phyloP scores from a whole-genome alignment of 2,797 vertebrate species.

The Smutsia gigantea region DNA sequence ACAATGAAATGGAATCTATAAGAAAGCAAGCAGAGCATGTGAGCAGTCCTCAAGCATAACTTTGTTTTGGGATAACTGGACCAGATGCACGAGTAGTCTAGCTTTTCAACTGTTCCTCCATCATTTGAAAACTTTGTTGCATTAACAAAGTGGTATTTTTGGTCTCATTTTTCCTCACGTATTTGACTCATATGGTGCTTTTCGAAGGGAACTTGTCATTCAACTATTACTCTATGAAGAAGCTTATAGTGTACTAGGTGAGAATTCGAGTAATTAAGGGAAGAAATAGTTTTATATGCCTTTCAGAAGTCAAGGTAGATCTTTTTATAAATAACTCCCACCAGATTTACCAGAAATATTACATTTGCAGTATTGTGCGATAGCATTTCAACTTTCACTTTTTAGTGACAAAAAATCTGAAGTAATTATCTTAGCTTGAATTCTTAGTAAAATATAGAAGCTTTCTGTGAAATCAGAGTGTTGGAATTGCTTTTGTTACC shows the following conservation, averaged over 20 bases:
- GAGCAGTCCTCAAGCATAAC: neutral
- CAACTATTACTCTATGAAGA: constrained; percentile 54
- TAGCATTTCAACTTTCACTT: constrained; percentile 21
- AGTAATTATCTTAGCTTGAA: constrained; percentile 75
- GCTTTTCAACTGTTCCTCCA: neutral
- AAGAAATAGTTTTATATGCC: constrained; percentile 8
- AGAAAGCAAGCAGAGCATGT: constrained; percentile 5
- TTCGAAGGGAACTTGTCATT: constrained; percentile 48
- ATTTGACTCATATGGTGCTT: constrained; percentile 47
- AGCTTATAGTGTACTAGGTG: constrained; percentile 42
- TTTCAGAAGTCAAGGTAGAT: constrained; percentile 45
- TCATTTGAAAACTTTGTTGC: constrained; percentile 36
- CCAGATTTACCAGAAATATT: constrained; percentile 35
- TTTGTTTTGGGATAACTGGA: constrained; percentile 12
- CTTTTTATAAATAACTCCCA: constrained; percentile 67
- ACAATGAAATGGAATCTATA: constrained; percentile 6
- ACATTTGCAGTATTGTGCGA: constrained; percentile 11
- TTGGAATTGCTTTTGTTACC: neutral
- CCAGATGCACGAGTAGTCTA: neutral
- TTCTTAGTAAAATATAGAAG: constrained; percentile 62
- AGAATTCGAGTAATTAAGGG: constrained; percentile 64
- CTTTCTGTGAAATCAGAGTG: constrained; percentile 16
- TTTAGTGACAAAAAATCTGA: neutral
- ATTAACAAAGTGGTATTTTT: constrained; percentile 30
- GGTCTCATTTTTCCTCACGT: neutral